Evolutionary conservation across 2,888 invertebrate species (phyloP).

Genomic region (Apamea anceps): DNA sequence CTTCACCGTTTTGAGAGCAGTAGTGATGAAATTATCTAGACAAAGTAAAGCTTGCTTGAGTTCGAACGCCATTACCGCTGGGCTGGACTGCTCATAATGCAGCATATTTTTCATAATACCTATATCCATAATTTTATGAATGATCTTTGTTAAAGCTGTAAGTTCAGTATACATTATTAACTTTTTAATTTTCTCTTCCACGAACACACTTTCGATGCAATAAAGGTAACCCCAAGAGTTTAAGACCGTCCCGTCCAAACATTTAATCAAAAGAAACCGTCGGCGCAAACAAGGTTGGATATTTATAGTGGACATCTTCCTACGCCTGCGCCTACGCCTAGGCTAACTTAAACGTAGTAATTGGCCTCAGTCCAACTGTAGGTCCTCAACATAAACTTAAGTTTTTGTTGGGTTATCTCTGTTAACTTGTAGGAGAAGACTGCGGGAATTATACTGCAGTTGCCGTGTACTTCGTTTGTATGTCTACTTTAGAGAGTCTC

Average conservation of each 20-base stretch:
- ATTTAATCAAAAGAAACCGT: slow-evolving; percentile 45
- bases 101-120: no score
- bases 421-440: background rate
- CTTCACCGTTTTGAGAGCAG: no score
- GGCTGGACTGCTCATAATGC: background rate
- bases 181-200: slow-evolving; percentile 26
- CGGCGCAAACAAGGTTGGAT: slow-evolving; percentile 35
- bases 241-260: slow-evolving; percentile 24
- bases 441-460: slow-evolving; percentile 23
- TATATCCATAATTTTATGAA: background rate
- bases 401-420: slow-evolving; percentile 52
- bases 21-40: no score
- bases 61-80: no score
- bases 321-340: slow-evolving; percentile 38
- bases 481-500: background rate
- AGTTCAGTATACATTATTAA: slow-evolving; percentile 13
- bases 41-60: no score
- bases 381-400: slow-evolving; percentile 41
- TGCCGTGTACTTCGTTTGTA: slow-evolving; percentile 4
- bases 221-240: slow-evolving; percentile 22
- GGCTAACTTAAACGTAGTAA: slow-evolving; percentile 43
- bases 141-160: background rate
- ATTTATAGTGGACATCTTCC: slow-evolving; percentile 51
- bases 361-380: slow-evolving; percentile 58
- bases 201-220: slow-evolving; percentile 33